Percentiles rank a stretch among this genome's conserved stretches.
Evolutionary conservation across 2,888 invertebrate genomes (phyloP).

Genomic region (Nasonovia ribisnigri): DNA sequence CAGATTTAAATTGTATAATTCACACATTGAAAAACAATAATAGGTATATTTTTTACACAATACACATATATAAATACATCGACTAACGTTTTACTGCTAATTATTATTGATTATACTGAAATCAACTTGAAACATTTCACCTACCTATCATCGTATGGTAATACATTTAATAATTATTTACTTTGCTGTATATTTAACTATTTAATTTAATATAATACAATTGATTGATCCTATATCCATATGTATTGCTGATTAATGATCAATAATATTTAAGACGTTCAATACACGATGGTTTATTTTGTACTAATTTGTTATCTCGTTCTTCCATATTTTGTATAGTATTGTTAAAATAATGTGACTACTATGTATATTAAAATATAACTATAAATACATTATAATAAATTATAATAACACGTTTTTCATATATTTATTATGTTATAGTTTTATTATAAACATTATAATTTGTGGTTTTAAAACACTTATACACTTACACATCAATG

Average conservation of each 20-base stretch:
- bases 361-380: background rate
- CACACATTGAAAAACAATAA: background rate
- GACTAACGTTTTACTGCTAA: background rate
- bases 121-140: background rate
- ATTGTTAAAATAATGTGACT: background rate
- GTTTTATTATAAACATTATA: background rate
- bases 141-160: background rate
- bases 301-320: background rate
- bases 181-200: background rate
- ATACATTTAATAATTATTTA: background rate
- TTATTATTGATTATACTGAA: background rate
- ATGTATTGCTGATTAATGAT: background rate
- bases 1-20: background rate
- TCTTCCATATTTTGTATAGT: background rate
- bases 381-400: background rate
- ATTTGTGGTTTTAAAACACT: background rate
- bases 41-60: background rate
- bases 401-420: background rate
- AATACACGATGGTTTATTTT: background rate
- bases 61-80: background rate
- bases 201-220: background rate
- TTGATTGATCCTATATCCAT: background rate
- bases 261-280: background rate
- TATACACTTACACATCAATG: background rate
- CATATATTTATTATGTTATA: background rate